Conservation (phyloP, 2,888 invertebrate species). For the Chrysomela aeneicollis region DNA sequence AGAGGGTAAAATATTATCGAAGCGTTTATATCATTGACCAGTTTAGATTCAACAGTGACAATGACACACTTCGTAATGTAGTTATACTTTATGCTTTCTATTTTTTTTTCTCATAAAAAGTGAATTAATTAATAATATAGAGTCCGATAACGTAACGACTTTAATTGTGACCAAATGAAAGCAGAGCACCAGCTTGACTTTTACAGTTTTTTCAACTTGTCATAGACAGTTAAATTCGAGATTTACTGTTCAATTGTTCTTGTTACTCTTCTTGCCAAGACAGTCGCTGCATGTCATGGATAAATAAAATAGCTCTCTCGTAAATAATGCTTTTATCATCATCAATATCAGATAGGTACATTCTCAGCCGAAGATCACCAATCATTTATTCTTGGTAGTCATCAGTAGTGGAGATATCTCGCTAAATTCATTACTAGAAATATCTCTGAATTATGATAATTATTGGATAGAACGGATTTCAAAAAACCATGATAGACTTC, state of each 20-base stretch:
- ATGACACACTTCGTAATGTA: not conserved
- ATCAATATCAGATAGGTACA: not conserved
- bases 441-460: no score
- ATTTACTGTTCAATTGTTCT: slow-evolving; percentile 3
- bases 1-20: no score
- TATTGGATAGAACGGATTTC: no score
- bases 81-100: not conserved
- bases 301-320: not conserved
- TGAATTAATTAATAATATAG: slow-evolving; percentile 1
- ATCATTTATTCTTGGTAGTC: not conserved
- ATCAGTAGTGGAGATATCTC: no score
- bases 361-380: not conserved
- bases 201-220: not conserved
- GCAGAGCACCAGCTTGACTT: not conserved
- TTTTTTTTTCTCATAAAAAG: not conserved
- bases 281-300: not conserved
- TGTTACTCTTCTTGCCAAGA: not conserved
- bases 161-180: not conserved
- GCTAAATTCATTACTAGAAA: no score
- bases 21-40: not conserved
- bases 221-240: not conserved
- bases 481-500: no score
- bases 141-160: slow-evolving; percentile 1
- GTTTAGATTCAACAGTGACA: not conserved
- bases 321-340: not conserved